A percentile compares a stretch with the other conserved stretches of the same genome.
Conservation (phyloP, 2,113 vertebrate species). For the Setophaga coronata region DNA sequence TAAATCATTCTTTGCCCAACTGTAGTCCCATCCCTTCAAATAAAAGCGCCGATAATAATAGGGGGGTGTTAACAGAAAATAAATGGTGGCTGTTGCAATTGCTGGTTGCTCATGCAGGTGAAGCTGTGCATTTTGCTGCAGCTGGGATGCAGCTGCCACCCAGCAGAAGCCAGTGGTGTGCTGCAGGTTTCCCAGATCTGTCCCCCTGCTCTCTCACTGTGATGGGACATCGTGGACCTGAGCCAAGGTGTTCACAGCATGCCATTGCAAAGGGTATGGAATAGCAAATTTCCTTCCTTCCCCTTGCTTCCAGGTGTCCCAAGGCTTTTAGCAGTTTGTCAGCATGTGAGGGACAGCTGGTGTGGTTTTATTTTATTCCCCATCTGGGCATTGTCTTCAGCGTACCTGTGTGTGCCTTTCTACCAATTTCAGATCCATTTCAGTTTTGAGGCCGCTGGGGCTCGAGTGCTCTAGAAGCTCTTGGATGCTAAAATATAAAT, state of each 20-base stretch:
- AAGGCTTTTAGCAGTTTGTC: background rate
- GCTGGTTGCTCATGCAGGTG: background rate
- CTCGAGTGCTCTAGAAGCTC: background rate
- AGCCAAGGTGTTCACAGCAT: background rate
- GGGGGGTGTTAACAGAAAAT: background rate
- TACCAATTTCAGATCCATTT: background rate
- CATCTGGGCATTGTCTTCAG: background rate
- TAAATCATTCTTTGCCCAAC: background rate
- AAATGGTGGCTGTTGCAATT: background rate
- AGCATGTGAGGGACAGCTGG: background rate
- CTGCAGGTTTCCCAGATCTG: background rate
- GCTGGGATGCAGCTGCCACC: background rate
- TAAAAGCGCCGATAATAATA: background rate
- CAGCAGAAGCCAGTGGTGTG: background rate
- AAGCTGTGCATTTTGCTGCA: background rate
- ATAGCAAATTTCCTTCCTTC: background rate
- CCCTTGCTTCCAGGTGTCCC: background rate
- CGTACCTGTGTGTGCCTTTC: rapidly evolving
- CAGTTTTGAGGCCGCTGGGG: background rate
- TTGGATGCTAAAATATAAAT: background rate
- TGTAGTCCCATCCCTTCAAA: background rate
- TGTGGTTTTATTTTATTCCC: background rate
- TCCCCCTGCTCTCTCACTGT: background rate
- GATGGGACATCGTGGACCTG: background rate
- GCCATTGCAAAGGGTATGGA: background rate